A percentile compares a stretch with the other conserved stretches of the same genome.
phyloP scores from a whole-genome alignment of 2,797 vertebrate species.

The Yasuhikotakia modesta region DNA sequence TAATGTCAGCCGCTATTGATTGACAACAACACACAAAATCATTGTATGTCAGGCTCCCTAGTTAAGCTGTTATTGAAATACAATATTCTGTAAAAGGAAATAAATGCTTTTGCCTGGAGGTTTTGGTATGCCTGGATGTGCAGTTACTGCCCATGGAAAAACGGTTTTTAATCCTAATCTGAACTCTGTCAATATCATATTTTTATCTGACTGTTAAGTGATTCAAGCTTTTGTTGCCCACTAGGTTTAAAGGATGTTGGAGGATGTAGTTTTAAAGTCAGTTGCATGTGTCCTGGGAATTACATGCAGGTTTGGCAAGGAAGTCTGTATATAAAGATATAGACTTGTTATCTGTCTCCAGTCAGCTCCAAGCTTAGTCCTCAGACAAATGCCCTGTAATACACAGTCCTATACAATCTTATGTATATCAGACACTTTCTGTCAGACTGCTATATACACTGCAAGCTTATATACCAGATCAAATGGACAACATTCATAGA shows the following conservation, averaged over 20 bases:
- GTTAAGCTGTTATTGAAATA: slow-evolving; percentile 59
- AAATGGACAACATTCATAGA: background rate
- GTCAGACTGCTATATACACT: background rate
- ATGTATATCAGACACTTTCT: background rate
- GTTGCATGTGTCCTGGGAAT: background rate
- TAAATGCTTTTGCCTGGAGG: slow-evolving; percentile 25
- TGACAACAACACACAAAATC: slow-evolving; percentile 20
- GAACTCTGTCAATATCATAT: background rate
- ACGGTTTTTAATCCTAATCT: background rate
- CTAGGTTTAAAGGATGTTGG: background rate
- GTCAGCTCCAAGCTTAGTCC: background rate
- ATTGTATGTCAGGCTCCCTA: slow-evolving; percentile 49
- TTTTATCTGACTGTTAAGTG: background rate
- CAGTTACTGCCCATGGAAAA: background rate
- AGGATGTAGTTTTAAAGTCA: background rate
- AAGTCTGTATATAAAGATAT: background rate
- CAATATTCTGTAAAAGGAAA: slow-evolving; percentile 59
- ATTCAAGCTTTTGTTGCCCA: background rate
- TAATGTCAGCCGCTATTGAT: slow-evolving; percentile 69
- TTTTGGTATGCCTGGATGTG: background rate
- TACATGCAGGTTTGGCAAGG: background rate
- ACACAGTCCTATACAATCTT: background rate
- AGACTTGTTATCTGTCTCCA: background rate
- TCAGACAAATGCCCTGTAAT: background rate
- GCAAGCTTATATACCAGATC: background rate